A percentile compares a stretch with the other conserved stretches of the same genome.
These are phyloP conservation scores for Sminthopsis crassicaudata DNA, from an alignment of 2,113 vertebrate species.

Conservation along the genomic window DNA sequence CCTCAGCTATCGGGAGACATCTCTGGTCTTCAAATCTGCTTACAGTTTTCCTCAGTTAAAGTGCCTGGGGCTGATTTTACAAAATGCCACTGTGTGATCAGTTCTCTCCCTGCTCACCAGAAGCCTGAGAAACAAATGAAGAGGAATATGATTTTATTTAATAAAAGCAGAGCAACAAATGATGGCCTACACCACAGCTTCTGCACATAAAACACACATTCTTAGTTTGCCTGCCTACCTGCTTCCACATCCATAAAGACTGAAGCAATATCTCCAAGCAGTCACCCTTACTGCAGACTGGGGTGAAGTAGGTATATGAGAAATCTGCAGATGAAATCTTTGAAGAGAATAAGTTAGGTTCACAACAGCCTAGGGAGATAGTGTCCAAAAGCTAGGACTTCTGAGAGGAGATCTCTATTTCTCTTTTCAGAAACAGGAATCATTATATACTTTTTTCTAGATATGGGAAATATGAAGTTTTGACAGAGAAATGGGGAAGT, in stretches of 20 bases:
- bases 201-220: slow-evolving; percentile 44
- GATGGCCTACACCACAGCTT: slow-evolving; percentile 57
- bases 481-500: background rate
- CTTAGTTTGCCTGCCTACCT: slow-evolving; percentile 53
- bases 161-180: slow-evolving; percentile 66
- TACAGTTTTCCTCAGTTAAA: slow-evolving; percentile 59
- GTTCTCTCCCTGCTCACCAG: slow-evolving; percentile 19
- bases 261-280: slow-evolving; percentile 34
- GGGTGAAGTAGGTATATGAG: slow-evolving; percentile 48
- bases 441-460: slow-evolving; percentile 49
- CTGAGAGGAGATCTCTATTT: slow-evolving; percentile 41
- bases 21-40: slow-evolving; percentile 46
- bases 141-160: slow-evolving; percentile 57
- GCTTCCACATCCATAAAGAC: slow-evolving; percentile 49
- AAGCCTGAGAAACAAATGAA: background rate
- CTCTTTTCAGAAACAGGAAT: slow-evolving; percentile 45
- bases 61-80: slow-evolving; percentile 51
- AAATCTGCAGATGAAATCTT: slow-evolving; percentile 63
- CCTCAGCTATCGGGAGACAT: slow-evolving; percentile 62
- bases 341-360: slow-evolving; percentile 64
- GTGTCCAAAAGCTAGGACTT: slow-evolving; percentile 57
- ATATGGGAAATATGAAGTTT: background rate
- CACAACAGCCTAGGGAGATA: slow-evolving; percentile 54
- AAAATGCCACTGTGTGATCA: slow-evolving; percentile 39
- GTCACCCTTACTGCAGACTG: slow-evolving; percentile 58